Conservation (phyloP, 1,140 invertebrate species). For the Rhopalosiphum maidis region DNA sequence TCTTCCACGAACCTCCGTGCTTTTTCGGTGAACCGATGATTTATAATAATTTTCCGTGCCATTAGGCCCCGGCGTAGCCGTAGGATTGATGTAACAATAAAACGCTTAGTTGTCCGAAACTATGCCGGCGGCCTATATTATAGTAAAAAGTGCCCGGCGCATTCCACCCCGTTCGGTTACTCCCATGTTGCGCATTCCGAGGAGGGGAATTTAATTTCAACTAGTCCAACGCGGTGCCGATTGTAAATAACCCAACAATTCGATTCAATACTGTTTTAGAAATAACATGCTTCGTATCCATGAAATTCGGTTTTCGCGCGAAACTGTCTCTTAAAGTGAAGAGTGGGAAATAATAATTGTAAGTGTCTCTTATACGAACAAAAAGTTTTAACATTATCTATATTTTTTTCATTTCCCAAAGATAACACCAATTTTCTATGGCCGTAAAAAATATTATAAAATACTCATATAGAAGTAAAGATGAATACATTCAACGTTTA, state of each 20-base stretch:
- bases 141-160: constrained; percentile 18
- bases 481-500: background rate
- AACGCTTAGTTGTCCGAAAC: constrained; percentile 35
- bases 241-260: constrained; percentile 33
- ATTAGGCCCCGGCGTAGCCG: background rate
- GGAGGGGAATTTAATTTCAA: constrained; percentile 45
- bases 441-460: background rate
- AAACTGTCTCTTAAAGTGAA: background rate
- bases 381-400: background rate
- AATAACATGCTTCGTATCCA: background rate
- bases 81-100: constrained; percentile 49
- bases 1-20: background rate
- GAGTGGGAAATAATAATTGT: background rate
- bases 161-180: background rate
- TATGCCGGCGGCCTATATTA: background rate
- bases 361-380: background rate
- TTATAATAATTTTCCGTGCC: constrained; percentile 31
- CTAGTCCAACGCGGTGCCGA: background rate
- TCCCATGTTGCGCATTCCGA: background rate
- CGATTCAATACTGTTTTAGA: background rate
- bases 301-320: background rate
- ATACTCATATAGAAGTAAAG: background rate
- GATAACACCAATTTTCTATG: background rate
- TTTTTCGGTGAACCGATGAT: background rate
- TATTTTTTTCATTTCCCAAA: background rate